phyloP scores from a whole-genome alignment of 2,113 vertebrate species.

The Phylloscopus whistleri region DNA sequence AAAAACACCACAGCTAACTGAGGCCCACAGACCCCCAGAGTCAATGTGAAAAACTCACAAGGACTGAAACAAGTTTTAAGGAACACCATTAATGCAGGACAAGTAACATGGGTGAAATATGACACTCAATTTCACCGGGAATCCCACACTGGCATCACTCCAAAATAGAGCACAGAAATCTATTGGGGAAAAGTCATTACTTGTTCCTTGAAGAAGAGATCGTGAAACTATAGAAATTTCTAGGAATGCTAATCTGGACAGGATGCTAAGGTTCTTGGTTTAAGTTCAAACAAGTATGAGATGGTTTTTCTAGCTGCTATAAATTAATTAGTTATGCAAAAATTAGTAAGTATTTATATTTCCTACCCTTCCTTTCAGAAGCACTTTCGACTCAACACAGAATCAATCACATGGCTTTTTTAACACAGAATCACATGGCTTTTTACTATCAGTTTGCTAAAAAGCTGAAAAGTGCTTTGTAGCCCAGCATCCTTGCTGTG shows the following conservation, averaged over 20 bases:
- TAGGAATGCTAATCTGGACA: background rate
- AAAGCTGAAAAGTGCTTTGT: background rate
- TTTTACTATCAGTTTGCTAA: background rate
- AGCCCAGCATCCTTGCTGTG: background rate
- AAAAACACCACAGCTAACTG: background rate
- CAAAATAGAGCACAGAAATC: background rate
- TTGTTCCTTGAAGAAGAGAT: background rate
- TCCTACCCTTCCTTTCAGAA: background rate
- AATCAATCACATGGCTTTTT: background rate
- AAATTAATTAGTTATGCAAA: background rate
- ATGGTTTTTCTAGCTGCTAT: background rate
- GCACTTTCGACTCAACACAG: background rate
- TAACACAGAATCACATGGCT: background rate
- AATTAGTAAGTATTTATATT: background rate
- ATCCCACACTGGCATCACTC: background rate
- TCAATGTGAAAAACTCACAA: background rate
- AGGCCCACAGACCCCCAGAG: background rate
- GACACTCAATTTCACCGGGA: background rate
- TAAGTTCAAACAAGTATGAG: background rate
- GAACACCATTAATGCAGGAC: background rate
- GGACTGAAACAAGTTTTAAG: background rate
- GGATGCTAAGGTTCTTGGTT: background rate
- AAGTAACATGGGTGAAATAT: background rate
- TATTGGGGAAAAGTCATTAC: background rate
- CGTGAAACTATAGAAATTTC: background rate